phyloP scores from a whole-genome alignment of 2,113 vertebrate species.

The Perognathus longimembris region DNA sequence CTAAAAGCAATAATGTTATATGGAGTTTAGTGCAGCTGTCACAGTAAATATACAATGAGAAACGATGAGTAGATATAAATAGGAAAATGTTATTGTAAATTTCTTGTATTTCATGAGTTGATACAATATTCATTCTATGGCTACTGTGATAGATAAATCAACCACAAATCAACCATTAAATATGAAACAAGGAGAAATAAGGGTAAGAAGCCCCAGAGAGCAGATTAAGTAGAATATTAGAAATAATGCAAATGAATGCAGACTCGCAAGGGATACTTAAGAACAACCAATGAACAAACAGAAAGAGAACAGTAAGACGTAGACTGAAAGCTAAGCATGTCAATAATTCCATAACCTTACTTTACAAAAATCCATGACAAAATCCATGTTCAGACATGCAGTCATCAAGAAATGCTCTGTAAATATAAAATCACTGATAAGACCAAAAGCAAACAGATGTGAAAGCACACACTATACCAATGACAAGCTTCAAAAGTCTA shows the following conservation, averaged over 20 bases:
- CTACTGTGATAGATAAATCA: neutral
- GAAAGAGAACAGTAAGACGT: constrained; percentile 8
- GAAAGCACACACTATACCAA: neutral
- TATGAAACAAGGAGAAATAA: neutral
- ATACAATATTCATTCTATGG: neutral
- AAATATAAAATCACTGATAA: neutral
- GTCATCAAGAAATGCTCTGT: constrained; percentile 37
- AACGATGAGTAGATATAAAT: neutral
- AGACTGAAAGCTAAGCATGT: neutral
- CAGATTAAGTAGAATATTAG: neutral
- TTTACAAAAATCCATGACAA: constrained; percentile 21
- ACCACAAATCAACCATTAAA: too few relatives aligned
- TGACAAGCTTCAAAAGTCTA: neutral
- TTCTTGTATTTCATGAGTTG: neutral
- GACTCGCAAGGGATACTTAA: neutral
- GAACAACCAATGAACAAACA: neutral
- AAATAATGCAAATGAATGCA: constrained; percentile 1
- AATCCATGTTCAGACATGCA: neutral
- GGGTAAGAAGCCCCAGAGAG: neutral
- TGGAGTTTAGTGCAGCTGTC: neutral
- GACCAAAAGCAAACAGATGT: neutral
- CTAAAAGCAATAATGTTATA: neutral
- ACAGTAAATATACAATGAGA: neutral
- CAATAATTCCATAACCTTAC: neutral
- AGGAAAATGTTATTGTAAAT: neutral